Percentiles rank a stretch among this genome's conserved stretches.
These are phyloP conservation scores for Dendrophyllia cribrosa DNA, from an alignment of 64 coral and sea anemone species.

Conservation along the genomic window DNA sequence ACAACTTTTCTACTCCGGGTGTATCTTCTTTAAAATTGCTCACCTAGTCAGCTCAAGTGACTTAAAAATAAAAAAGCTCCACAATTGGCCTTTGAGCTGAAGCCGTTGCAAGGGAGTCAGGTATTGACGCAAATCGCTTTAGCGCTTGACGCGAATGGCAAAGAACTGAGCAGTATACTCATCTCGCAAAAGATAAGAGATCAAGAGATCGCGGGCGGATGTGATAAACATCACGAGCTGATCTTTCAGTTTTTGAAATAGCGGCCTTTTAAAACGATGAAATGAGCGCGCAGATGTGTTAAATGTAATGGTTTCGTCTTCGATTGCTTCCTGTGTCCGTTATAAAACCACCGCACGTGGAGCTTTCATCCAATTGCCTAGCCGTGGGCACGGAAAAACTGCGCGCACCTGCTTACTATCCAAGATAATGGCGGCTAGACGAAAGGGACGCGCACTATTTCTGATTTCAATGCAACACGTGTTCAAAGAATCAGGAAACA, in stretches of 20 bases:
- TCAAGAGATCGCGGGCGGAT: conserved; percentile 42
- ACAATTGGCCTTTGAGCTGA: background rate
- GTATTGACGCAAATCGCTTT: conserved; percentile 4
- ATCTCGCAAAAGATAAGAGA: conserved; percentile 30
- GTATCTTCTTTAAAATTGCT: background rate
- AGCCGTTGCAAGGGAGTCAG: background rate
- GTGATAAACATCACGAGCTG: conserved; percentile 13
- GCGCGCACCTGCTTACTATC: background rate
- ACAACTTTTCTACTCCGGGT: background rate
- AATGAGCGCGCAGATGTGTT: conserved; percentile 15
- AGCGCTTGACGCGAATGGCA: background rate
- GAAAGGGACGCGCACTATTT: background rate
- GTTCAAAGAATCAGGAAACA: conserved; percentile 50
- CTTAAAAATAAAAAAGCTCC: background rate
- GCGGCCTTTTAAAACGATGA: conserved; percentile 41
- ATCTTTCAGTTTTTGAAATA: conserved; percentile 34
- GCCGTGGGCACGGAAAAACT: background rate
- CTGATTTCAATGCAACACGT: conserved; percentile 29
- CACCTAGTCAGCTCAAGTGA: too few species aligned
- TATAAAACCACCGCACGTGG: background rate
- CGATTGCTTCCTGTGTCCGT: conserved; percentile 15
- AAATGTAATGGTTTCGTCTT: conserved; percentile 24
- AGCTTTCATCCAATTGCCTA: background rate
- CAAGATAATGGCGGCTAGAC: background rate
- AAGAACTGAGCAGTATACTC: conserved; percentile 21